A percentile compares a stretch with the other conserved stretches of the same genome.
These are phyloP conservation scores for Liparis tanakae DNA, from an alignment of 2,797 vertebrate species.

Conservation along the genomic window DNA sequence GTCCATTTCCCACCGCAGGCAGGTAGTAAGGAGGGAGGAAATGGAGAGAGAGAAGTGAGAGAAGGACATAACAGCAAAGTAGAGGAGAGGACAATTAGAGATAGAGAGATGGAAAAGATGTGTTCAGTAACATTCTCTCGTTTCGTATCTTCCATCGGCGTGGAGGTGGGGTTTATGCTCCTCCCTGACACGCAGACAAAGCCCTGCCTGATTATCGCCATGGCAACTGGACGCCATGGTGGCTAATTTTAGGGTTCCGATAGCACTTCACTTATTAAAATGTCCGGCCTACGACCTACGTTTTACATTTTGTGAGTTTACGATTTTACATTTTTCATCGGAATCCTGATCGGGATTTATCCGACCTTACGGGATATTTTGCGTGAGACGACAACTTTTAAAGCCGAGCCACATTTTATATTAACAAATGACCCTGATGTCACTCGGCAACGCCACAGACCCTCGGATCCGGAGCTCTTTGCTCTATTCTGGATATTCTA, in stretches of 20 bases:
- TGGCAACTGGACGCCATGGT: conserved; percentile 63
- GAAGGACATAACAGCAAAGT: conserved; percentile 51
- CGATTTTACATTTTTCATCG: no score
- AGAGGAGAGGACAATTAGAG: conserved; percentile 54
- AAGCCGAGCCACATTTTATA: no score
- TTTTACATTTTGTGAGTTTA: no score
- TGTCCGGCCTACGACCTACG: no score
- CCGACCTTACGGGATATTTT: no score
- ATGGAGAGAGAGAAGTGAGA: conserved; percentile 43
- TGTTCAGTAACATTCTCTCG: conserved; percentile 53
- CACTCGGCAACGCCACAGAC: no score
- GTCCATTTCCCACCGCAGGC: conserved; percentile 52
- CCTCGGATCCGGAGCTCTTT: background rate
- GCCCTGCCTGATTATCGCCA: conserved; percentile 70
- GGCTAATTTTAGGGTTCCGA: conserved; percentile 72
- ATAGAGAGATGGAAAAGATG: conserved; percentile 55
- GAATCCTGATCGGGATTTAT: no score
- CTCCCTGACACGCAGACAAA: conserved; percentile 66
- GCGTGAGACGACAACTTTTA: no score
- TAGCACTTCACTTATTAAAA: conserved; percentile 69
- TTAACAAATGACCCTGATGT: no score
- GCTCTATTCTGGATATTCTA: background rate
- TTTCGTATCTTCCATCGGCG: conserved; percentile 70
- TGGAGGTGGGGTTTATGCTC: conserved; percentile 68
- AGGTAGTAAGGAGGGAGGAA: conserved; percentile 43